Conservation (phyloP, 2,888 invertebrate species). For the Polydrusus cervinus region DNA sequence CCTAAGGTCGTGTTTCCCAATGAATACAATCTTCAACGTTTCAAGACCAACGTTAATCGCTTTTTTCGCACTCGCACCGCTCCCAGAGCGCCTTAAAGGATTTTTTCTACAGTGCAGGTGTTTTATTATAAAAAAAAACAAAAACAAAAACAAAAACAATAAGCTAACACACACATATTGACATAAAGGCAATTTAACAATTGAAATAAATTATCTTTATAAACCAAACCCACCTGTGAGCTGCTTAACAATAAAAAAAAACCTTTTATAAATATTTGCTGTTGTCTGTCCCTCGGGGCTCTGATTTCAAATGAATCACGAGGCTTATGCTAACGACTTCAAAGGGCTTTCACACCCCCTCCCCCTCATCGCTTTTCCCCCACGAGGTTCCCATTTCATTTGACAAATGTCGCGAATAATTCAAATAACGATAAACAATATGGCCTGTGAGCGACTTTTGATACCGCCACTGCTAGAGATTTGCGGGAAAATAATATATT, state of each 20-base stretch:
- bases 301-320: slow-evolving; percentile 48
- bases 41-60: too few relatives aligned
- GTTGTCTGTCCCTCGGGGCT: slow-evolving; percentile 16
- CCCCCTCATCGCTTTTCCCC: slow-evolving; percentile 25
- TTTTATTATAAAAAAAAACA: too few relatives aligned
- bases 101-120: too few relatives aligned
- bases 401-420: slow-evolving; percentile 54
- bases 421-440: slow-evolving; percentile 53
- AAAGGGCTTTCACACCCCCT: slow-evolving; percentile 30
- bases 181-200: too few relatives aligned
- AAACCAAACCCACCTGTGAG: too few relatives aligned
- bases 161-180: too few relatives aligned
- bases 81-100: too few relatives aligned
- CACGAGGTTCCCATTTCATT: slow-evolving; percentile 30
- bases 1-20: too few relatives aligned
- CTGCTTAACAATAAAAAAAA: neutral
- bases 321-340: slow-evolving; percentile 46
- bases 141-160: too few relatives aligned
- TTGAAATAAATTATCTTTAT: too few relatives aligned
- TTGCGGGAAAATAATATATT: slow-evolving; percentile 35
- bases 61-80: too few relatives aligned
- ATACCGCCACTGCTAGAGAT: slow-evolving; percentile 39
- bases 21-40: too few relatives aligned
- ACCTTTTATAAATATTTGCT: slow-evolving; percentile 20
- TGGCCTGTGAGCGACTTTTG: slow-evolving; percentile 46